A percentile compares a stretch with the other conserved stretches of the same genome.
phyloP scores from a whole-genome alignment of 2,113 vertebrate genomes.

The Scytalopus superciliaris region DNA sequence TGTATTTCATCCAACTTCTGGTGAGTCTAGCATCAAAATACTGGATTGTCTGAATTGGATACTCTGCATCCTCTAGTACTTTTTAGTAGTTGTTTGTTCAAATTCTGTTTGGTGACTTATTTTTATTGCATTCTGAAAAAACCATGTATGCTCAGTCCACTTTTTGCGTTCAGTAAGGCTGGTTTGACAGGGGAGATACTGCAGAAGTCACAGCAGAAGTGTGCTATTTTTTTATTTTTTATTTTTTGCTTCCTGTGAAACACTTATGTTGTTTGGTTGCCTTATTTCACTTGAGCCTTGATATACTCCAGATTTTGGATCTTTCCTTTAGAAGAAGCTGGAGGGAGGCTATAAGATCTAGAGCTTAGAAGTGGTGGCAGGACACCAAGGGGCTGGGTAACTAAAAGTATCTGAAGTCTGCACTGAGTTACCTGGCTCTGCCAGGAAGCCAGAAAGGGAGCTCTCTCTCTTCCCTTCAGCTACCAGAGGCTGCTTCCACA shows the following conservation, averaged over 20 bases:
- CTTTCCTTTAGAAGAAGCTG: background rate
- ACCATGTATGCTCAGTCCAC: accelerated
- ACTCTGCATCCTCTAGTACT: background rate
- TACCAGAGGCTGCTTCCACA: background rate
- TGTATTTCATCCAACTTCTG: background rate
- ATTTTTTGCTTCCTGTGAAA: background rate
- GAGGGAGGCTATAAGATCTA: background rate
- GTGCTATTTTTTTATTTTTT: background rate
- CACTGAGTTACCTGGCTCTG: background rate
- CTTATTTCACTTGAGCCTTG: background rate
- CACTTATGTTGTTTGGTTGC: accelerated
- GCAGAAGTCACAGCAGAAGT: background rate
- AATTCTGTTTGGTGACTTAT: background rate
- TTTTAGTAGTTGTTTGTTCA: background rate
- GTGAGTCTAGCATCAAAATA: background rate
- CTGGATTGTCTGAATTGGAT: background rate
- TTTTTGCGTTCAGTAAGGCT: background rate
- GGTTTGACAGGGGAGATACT: background rate
- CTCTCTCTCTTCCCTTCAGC: background rate
- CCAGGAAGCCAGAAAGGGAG: background rate
- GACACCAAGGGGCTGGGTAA: accelerated
- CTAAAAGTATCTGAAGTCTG: background rate
- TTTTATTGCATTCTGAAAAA: background rate
- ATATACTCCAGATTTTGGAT: background rate
- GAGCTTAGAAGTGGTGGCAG: background rate